Evolutionary conservation across 2,797 vertebrate species (phyloP), one percentile per base, ranked within the genome.

Genomic region (Spinibarbus caldwelli): DNA sequence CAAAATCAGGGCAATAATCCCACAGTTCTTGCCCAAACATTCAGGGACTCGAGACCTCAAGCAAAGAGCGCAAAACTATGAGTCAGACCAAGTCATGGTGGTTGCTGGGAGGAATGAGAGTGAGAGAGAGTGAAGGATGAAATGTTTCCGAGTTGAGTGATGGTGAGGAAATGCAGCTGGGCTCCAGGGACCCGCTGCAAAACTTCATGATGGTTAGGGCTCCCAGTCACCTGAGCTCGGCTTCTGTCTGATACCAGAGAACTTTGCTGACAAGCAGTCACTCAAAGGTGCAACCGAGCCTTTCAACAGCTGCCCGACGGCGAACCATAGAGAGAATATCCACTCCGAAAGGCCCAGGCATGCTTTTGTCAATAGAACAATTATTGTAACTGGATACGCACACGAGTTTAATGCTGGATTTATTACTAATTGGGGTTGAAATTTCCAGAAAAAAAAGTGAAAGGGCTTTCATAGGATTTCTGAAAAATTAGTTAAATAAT

Each of bases 171-270:
- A 85, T 75, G 82, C 82, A 76, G 84, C 77, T 54, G 52, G 83
- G 76, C 86, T 86, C 86, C 52, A 64, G 88, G 86, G 86, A 80
- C 72, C 43, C 36, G 52, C 66, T 80, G 36, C 57, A 84, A 70
- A 75, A 57, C 80, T 88, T 86, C 79, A 86, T 75, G 84, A 83
- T 81, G 78, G 82, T 90, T 86, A 72, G 82, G 78, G 80, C 86
- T 87, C 85, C 88, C 84, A 94, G 93, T 93, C 92, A 94, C 93
- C 92, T 92, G 94, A 94, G 93, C 92, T 92, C 86, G 66, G 88
- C 87, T 87, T 90, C 75, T 71, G 89, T 90, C 92, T 95, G 94
- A 94, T 95, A 95, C 94, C 93, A 88, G 93, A 95, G 95, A 86
- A 90, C 77, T 90, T 85, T 73, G 92, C 85, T 95, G 94, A 95